A percentile compares a stretch with the other conserved stretches of the same genome.
Evolutionary conservation across 2,888 invertebrate genomes (phyloP).

Genomic region (Macrophya annulata): DNA sequence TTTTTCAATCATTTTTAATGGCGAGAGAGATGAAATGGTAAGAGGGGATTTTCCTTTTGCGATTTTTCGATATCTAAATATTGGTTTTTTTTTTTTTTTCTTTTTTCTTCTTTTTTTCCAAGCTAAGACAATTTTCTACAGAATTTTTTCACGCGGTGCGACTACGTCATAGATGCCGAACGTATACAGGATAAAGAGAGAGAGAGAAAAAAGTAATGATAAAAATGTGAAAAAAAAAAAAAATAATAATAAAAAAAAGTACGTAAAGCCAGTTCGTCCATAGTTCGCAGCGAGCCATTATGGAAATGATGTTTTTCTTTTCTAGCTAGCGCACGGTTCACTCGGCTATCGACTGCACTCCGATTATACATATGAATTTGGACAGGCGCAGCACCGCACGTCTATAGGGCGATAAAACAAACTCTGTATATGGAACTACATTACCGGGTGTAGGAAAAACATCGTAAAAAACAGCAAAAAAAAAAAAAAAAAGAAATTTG

Average conservation of each 20-base stretch:
- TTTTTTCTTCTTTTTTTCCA: not conserved
- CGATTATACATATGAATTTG: conserved; percentile 14
- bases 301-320: conserved; percentile 47
- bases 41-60: not conserved
- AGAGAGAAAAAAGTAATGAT: not conserved
- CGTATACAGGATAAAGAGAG: not conserved
- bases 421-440: not conserved
- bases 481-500: not conserved
- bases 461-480: not conserved
- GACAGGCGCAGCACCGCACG: not conserved
- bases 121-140: not conserved
- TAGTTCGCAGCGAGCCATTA: conserved; percentile 22
- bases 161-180: not conserved
- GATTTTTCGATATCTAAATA: not conserved
- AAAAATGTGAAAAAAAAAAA: no score
- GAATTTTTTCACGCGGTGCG: not conserved
- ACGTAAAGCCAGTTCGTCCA: conserved; percentile 9
- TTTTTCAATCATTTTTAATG: conserved; percentile 15
- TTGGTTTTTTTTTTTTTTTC: not conserved
- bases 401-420: not conserved
- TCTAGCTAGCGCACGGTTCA: not conserved
- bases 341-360: conserved; percentile 32
- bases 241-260: not conserved
- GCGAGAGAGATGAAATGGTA: not conserved
- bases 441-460: not conserved